Evolutionary conservation across 2,797 vertebrate species (phyloP).

Genomic region (Pseudochirops cupreus): DNA sequence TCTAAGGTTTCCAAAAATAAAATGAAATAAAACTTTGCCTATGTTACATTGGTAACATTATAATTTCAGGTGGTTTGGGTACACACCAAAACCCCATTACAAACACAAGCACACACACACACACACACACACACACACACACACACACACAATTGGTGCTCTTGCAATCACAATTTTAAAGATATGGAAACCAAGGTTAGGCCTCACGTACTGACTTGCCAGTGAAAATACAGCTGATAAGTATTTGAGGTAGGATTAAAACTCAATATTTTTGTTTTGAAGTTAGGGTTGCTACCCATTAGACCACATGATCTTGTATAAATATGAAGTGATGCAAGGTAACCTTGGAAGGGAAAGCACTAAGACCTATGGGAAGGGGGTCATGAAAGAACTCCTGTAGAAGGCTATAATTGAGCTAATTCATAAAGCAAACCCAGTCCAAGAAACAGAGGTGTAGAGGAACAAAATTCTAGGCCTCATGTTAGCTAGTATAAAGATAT

Average conservation of each 20-base stretch:
- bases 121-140: no score
- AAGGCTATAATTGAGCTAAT: not conserved
- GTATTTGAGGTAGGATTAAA: not conserved
- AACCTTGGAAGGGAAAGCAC: not conserved
- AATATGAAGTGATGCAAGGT: not conserved
- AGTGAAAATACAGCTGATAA: not conserved
- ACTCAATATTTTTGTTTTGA: not conserved
- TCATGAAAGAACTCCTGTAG: not conserved
- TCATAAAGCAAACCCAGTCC: not conserved
- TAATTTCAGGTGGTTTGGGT: not conserved
- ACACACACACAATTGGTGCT: not conserved
- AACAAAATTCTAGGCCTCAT: not conserved
- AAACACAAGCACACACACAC: not conserved
- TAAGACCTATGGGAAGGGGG: not conserved
- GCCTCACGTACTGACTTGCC: not conserved
- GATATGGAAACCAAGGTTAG: not conserved
- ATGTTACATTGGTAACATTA: not conserved
- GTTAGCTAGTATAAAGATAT: not conserved
- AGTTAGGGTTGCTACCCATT: not conserved
- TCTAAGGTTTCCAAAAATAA: not conserved
- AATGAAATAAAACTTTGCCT: not conserved
- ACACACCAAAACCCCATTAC: not conserved
- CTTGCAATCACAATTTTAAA: not conserved
- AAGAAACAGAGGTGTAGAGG: not conserved
- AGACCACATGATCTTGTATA: not conserved